phyloP scores from a whole-genome alignment of 1,140 invertebrate species.

The Brachionus calyciflorus region DNA sequence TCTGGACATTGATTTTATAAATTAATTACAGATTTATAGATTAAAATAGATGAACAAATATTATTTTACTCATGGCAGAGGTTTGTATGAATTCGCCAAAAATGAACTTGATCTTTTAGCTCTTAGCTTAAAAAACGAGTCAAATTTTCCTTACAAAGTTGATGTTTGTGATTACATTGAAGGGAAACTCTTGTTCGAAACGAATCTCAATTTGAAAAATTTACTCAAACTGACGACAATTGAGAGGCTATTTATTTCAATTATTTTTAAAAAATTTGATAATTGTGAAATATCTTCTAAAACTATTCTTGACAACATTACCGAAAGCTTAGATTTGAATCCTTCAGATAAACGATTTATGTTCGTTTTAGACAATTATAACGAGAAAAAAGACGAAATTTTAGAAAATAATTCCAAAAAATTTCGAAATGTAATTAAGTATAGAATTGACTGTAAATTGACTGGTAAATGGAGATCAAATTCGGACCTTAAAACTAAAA shows the following conservation, averaged over 20 bases:
- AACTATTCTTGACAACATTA: neutral
- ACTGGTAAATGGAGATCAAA: slow-evolving; percentile 17
- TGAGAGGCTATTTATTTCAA: slow-evolving; percentile 2
- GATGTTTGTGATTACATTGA: slow-evolving; percentile 10
- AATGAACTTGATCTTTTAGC: neutral
- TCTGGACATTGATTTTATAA: no score
- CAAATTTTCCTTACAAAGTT: neutral
- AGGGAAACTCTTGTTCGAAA: slow-evolving; percentile 12
- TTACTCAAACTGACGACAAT: neutral
- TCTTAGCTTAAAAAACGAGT: neutral
- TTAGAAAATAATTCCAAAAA: neutral
- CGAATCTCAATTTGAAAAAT: neutral
- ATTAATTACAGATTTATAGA: no score
- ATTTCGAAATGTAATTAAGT: neutral
- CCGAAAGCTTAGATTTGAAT: neutral
- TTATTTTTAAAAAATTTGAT: slow-evolving; percentile 6
- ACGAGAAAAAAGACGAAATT: no score
- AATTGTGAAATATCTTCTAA: neutral
- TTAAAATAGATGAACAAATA: slow-evolving; percentile 1
- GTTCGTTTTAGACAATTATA: neutral
- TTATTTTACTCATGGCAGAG: slow-evolving; percentile 10
- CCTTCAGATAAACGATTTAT: neutral
- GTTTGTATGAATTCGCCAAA: neutral
- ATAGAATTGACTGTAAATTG: slow-evolving; percentile 21
- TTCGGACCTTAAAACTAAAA: neutral